phyloP scores from a whole-genome alignment of 2,797 vertebrate species.

The Notamacropus eugenii region DNA sequence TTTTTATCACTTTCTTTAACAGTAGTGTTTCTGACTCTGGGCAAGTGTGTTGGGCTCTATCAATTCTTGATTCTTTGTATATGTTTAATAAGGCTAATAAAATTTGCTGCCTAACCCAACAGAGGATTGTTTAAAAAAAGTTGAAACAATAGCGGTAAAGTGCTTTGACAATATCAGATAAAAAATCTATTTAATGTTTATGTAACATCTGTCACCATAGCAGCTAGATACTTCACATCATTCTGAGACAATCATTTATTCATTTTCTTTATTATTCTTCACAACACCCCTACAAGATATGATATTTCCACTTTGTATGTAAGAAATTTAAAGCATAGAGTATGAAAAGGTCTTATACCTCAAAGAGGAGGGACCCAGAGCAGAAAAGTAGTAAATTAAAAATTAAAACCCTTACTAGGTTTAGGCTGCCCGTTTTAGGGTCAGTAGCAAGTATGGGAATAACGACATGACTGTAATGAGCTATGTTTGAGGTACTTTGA shows the following conservation, averaged over 20 bases:
- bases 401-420: background rate
- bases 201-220: slow-evolving; percentile 14
- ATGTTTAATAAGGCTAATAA: slow-evolving; percentile 9
- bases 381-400: background rate
- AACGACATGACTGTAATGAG: slow-evolving; percentile 4
- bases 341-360: background rate
- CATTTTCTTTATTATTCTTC: slow-evolving; percentile 23
- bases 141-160: slow-evolving; percentile 12
- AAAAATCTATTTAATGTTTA: slow-evolving; percentile 29
- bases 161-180: slow-evolving; percentile 2
- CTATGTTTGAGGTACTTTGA: background rate
- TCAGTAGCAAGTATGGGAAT: background rate
- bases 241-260: background rate
- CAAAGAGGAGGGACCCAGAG: background rate
- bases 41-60: background rate
- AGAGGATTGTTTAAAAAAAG: slow-evolving; percentile 4
- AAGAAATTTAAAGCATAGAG: slow-evolving; percentile 3
- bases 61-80: background rate
- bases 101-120: background rate
- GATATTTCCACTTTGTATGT: slow-evolving; percentile 14
- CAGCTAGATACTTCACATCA: background rate
- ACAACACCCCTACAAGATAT: background rate
- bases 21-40: background rate
- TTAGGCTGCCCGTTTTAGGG: background rate
- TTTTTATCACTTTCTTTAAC: background rate